These are phyloP conservation scores for Polypterus bichir DNA, from an alignment of 2,113 vertebrate genomes.

Conservation along the genomic window DNA sequence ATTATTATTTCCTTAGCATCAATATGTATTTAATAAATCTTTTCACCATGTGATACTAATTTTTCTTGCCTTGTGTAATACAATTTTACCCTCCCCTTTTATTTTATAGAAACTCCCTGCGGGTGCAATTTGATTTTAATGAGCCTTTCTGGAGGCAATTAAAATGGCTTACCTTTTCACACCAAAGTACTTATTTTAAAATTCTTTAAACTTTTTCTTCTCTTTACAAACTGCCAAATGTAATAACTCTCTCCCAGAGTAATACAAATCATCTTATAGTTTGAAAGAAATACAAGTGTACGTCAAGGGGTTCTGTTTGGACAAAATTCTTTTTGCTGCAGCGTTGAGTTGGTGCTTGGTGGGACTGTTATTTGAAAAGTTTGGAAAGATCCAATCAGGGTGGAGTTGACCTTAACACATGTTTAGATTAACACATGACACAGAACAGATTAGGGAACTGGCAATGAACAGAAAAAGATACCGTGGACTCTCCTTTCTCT, in stretches of 20 bases:
- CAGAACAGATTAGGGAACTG: no score
- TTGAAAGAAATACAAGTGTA: constrained; percentile 26
- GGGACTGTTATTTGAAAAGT: no score
- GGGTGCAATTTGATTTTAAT: constrained; percentile 31
- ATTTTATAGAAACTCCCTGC: constrained; percentile 15
- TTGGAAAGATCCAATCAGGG: no score
- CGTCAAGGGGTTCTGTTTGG: constrained; percentile 18
- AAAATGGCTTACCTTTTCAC: constrained; percentile 34
- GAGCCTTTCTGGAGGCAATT: constrained; percentile 37
- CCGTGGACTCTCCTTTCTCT: no score
- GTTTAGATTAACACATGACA: no score
- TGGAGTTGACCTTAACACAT: no score
- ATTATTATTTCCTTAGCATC: no score
- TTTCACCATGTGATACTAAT: no score
- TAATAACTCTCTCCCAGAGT: constrained; percentile 34
- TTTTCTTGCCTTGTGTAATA: no score
- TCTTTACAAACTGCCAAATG: constrained; percentile 25
- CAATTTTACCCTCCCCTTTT: no score
- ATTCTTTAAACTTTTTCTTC: constrained; percentile 24
- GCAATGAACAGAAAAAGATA: no score
- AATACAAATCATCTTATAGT: constrained; percentile 31
- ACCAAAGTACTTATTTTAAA: constrained; percentile 25
- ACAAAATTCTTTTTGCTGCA: fast-evolving
- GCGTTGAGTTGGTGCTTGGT: background rate
- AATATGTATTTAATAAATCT: no score